Evolutionary conservation across 1,140 invertebrate species (phyloP).

Genomic region (Drosophila paulistorum): DNA sequence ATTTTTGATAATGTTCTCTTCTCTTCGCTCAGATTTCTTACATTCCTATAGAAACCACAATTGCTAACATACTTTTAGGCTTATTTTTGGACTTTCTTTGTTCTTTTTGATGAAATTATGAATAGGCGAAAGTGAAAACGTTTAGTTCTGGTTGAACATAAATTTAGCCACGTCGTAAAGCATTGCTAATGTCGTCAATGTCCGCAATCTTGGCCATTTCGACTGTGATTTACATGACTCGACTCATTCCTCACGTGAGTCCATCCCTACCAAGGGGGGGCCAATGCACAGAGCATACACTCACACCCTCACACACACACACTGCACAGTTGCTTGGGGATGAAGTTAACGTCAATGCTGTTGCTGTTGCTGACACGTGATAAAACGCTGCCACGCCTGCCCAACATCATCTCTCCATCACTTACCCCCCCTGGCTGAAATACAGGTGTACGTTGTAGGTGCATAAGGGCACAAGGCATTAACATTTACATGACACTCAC

Average conservation of each 20-base stretch:
- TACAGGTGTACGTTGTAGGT: constrained; percentile 60
- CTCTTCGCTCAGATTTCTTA: no score
- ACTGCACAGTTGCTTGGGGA: neutral
- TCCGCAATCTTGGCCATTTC: constrained; percentile 48
- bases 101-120: no score
- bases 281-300: no score
- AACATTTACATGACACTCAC: constrained; percentile 76
- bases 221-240: constrained; percentile 58
- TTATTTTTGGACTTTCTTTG: no score
- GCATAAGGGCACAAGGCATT: constrained; percentile 74
- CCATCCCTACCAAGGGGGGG: constrained; percentile 37
- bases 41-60: no score
- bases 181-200: constrained; percentile 46
- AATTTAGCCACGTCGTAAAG: constrained; percentile 4
- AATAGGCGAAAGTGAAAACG: constrained; percentile 14
- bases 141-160: no score
- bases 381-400: constrained; percentile 70
- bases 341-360: constrained; percentile 71
- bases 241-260: constrained; percentile 56
- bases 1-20: no score
- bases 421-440: constrained; percentile 13
- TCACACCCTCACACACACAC: constrained; percentile 8
- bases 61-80: no score
- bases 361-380: constrained; percentile 78
- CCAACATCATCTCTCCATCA: constrained; percentile 13